These are phyloP conservation scores for Halictus ligatus DNA, from an alignment of 2,888 invertebrate genomes.

Conservation along the genomic window DNA sequence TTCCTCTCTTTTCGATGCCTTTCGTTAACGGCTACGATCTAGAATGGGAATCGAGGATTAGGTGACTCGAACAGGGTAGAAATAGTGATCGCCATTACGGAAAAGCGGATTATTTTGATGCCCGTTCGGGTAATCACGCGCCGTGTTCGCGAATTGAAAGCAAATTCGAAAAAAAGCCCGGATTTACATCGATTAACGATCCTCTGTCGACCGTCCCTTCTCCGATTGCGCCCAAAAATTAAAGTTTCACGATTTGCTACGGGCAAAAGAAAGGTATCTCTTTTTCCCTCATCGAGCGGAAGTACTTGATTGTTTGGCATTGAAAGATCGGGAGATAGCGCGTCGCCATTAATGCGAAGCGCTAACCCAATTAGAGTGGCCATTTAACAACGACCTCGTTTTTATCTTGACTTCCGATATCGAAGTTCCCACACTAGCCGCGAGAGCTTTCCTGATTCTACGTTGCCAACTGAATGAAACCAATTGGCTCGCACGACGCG, in stretches of 20 bases:
- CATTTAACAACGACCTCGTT: conserved; percentile 2
- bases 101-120: conserved; percentile 63
- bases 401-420: background rate
- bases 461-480: conserved; percentile 12
- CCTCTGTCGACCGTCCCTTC: background rate
- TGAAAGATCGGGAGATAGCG: background rate
- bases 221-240: background rate
- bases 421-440: background rate
- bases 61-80: conserved; percentile 46
- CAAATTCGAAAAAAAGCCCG: background rate
- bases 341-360: conserved; percentile 1
- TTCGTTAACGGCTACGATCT: conserved; percentile 17
- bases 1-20: background rate
- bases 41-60: conserved; percentile 45
- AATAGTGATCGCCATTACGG: conserved; percentile 56
- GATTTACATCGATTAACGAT: conserved; percentile 4
- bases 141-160: conserved; percentile 13
- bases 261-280: background rate
- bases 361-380: conserved; percentile 12
- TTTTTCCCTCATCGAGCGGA: background rate
- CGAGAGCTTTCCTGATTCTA: background rate
- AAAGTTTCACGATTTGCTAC: background rate
- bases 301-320: background rate
- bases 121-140: conserved; percentile 51
- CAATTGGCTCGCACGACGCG: background rate